Evolutionary conservation across 2,113 vertebrate genomes (phyloP).

Genomic region (Daphoenositta chrysoptera): DNA sequence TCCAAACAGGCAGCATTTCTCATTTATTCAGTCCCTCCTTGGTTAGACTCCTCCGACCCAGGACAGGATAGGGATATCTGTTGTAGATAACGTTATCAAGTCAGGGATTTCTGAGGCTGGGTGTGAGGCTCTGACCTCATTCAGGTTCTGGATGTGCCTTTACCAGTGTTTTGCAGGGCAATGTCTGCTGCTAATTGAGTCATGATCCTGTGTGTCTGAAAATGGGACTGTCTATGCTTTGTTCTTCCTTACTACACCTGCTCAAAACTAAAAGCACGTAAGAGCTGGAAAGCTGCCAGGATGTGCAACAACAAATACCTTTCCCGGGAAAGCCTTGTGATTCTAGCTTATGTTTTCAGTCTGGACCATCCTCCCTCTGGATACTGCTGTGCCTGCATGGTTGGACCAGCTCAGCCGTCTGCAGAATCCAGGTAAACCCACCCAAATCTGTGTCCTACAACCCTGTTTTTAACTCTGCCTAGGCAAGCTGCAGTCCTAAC

Average conservation of each 20-base stretch:
- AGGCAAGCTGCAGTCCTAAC: not conserved
- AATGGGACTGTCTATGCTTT: not conserved
- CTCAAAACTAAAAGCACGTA: not conserved
- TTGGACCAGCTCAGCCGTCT: not conserved
- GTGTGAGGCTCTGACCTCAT: not conserved
- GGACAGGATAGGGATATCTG: not conserved
- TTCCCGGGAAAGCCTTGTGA: not conserved
- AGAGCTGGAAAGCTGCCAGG: not conserved
- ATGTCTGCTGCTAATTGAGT: not conserved
- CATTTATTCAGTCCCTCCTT: not conserved
- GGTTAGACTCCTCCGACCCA: not conserved
- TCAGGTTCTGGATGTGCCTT: not conserved
- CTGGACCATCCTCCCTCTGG: not conserved
- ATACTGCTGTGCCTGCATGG: not conserved
- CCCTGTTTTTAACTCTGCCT: not conserved
- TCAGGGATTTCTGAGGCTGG: not conserved
- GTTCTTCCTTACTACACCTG: not conserved
- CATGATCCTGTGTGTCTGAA: not conserved
- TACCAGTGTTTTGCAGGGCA: not conserved
- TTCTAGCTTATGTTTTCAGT: not conserved
- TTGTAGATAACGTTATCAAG: not conserved
- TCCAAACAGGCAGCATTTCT: not conserved
- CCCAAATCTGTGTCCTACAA: not conserved
- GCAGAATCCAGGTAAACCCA: not conserved
- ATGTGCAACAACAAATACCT: not conserved